Conservation (phyloP, 2,797 vertebrate species). For the Sciurus vulgaris region DNA sequence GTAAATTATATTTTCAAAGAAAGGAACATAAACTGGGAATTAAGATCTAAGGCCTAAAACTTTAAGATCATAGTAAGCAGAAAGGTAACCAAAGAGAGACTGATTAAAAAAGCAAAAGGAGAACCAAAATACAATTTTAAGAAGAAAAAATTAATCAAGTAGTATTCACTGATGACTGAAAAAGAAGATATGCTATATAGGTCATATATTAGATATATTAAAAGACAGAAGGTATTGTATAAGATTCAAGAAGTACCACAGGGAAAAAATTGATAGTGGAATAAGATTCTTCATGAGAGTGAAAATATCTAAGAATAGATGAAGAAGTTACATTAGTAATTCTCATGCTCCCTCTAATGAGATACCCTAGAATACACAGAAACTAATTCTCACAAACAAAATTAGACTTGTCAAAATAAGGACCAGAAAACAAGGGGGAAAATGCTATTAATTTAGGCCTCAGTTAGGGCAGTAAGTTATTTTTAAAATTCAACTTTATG, state of each 20-base stretch:
- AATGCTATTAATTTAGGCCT: background rate
- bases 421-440: background rate
- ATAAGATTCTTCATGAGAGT: slow-evolving; percentile 14
- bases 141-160: slow-evolving; percentile 26
- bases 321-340: slow-evolving; percentile 12
- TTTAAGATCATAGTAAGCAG: background rate
- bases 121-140: background rate
- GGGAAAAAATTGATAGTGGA: background rate
- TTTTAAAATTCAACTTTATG: slow-evolving; percentile 33
- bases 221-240: background rate
- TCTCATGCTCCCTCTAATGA: background rate
- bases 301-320: slow-evolving; percentile 33
- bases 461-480: background rate
- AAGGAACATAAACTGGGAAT: background rate
- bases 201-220: slow-evolving; percentile 21
- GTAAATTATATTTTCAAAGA: slow-evolving; percentile 36
- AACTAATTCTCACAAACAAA: slow-evolving; percentile 36
- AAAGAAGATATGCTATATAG: background rate
- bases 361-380: background rate
- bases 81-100: background rate
- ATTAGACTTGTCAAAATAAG: slow-evolving; percentile 40
- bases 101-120: background rate
- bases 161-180: background rate
- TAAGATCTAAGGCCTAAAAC: background rate
- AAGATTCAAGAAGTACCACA: background rate